A percentile compares a stretch with the other conserved stretches of the same genome.
These are phyloP conservation scores for Leucophenga montana DNA, from an alignment of 2,888 invertebrate genomes.

Conservation along the genomic window DNA sequence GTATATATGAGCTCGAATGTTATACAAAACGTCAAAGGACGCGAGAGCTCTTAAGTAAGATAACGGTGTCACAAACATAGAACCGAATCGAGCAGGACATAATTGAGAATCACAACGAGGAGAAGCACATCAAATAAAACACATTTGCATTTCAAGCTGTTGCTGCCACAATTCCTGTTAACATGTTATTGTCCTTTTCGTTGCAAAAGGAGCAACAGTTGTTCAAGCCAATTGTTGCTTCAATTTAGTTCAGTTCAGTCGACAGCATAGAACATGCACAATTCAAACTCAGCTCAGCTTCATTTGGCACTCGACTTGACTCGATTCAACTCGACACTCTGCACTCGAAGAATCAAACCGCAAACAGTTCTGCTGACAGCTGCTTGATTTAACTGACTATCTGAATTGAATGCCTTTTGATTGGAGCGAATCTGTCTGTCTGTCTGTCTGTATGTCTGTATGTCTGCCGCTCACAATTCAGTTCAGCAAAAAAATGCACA, in stretches of 20 bases:
- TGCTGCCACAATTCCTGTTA: too few relatives aligned
- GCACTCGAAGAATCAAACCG: constrained; percentile 46
- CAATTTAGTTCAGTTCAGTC: constrained; percentile 31
- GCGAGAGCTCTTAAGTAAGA: not conserved
- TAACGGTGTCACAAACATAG: not conserved
- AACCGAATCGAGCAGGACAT: not conserved
- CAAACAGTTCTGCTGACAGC: constrained; percentile 40
- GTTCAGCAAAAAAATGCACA: constrained; percentile 16
- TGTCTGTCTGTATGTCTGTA: not conserved
- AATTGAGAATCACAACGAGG: not conserved
- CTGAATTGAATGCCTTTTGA: constrained; percentile 39
- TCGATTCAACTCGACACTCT: not conserved
- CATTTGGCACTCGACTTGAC: not conserved
- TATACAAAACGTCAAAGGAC: not conserved
- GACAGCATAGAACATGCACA: constrained; percentile 1
- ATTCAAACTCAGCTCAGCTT: not conserved
- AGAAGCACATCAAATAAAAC: too few relatives aligned
- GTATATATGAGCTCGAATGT: not conserved
- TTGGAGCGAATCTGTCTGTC: not conserved
- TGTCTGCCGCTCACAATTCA: not conserved
- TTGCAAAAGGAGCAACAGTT: constrained; percentile 52
- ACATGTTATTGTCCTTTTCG: not conserved
- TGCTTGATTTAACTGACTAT: constrained; percentile 21
- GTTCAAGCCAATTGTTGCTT: constrained; percentile 61
- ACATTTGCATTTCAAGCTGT: too few relatives aligned